A percentile compares a stretch with the other conserved stretches of the same genome.
phyloP scores from a whole-genome alignment of 2,888 invertebrate genomes.

The Aleiodes testaceus region DNA sequence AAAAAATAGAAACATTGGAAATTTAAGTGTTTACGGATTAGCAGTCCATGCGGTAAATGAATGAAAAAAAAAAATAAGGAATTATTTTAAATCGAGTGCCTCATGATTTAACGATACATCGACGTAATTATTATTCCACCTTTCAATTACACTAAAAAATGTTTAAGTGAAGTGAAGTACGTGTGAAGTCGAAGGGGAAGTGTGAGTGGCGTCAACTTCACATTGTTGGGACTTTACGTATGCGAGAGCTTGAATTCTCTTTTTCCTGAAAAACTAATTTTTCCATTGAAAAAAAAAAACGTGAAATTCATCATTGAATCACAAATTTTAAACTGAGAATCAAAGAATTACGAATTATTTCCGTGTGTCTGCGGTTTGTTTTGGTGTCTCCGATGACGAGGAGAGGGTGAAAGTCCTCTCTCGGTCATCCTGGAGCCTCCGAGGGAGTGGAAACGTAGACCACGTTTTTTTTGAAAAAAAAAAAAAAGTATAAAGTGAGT shows the following conservation, averaged over 20 bases:
- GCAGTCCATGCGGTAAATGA: too few species aligned
- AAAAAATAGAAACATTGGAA: too few species aligned
- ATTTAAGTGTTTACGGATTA: too few species aligned
- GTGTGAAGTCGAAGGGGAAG: conserved; percentile 15
- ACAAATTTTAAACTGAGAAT: too few species aligned
- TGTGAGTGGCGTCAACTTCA: conserved; percentile 12
- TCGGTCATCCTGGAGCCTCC: conserved; percentile 28
- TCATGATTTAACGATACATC: too few species aligned
- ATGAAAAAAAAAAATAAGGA: too few species aligned
- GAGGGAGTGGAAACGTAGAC: conserved; percentile 41
- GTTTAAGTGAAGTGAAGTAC: conserved; percentile 19
- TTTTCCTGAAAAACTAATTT: too few species aligned
- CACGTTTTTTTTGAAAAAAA: conserved; percentile 24
- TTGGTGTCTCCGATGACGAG: neutral
- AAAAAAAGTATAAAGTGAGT: neutral
- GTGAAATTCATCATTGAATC: too few species aligned
- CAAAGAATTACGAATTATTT: too few species aligned
- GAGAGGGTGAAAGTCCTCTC: conserved; percentile 2
- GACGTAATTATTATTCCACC: too few species aligned
- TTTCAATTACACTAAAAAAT: neutral
- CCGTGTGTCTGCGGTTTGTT: neutral
- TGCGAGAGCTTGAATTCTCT: neutral
- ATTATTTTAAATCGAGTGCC: too few species aligned
- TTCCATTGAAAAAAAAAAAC: too few species aligned
- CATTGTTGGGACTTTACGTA: neutral